Conservation (phyloP, 2,888 invertebrate species). For the Poecilus cupreus region DNA sequence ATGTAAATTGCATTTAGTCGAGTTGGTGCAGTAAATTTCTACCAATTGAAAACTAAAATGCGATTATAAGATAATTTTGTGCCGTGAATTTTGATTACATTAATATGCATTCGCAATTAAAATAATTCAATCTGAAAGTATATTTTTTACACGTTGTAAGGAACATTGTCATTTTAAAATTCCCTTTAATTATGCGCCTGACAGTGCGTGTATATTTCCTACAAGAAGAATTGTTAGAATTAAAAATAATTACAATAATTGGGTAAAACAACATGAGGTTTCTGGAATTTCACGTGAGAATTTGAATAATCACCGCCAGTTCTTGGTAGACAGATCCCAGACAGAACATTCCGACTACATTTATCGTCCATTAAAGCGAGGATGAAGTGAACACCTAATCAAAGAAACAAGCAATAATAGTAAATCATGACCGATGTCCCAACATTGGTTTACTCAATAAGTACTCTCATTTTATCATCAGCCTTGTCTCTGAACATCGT, state of each 20-base stretch:
- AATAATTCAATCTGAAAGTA: neutral
- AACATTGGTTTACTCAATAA: constrained; percentile 3
- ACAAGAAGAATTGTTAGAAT: neutral
- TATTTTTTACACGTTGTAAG: no score
- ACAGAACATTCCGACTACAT: neutral
- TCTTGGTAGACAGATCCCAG: neutral
- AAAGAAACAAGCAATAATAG: constrained; percentile 39
- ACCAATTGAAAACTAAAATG: constrained; percentile 41
- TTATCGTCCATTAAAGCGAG: constrained; percentile 30
- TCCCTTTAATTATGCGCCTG: no score
- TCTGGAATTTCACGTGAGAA: neutral
- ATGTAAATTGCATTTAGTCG: constrained; percentile 32
- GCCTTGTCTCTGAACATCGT: constrained; percentile 16
- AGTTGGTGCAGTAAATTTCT: constrained; percentile 17
- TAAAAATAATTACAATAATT: constrained; percentile 28
- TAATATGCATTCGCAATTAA: constrained; percentile 7
- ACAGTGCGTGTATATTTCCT: neutral
- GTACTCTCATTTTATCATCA: constrained; percentile 32
- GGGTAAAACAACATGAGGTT: neutral
- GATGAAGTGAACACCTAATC: constrained; percentile 29
- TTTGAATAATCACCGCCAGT: constrained; percentile 6
- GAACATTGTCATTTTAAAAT: neutral
- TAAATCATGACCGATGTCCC: constrained; percentile 38
- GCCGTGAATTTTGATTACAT: constrained; percentile 17
- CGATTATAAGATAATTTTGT: constrained; percentile 16